Evolutionary conservation across 2,113 vertebrate genomes (phyloP), one percentile per base, ranked within the genome.

Genomic region (Brachirus orientalis): DNA sequence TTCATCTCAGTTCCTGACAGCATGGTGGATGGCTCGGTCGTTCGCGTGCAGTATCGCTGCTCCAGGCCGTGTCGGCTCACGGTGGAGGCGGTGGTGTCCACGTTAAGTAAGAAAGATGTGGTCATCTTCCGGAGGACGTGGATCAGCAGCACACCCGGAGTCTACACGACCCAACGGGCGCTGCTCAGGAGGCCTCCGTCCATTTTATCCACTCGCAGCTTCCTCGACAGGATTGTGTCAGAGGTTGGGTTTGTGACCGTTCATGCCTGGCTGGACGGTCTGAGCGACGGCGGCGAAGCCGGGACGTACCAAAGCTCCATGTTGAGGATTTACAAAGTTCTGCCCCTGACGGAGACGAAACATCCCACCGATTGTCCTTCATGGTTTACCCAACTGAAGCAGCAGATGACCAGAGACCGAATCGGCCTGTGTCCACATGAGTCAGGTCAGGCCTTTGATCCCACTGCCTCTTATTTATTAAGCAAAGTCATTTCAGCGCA

Each of bases 111-210:
- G 76, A 94, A 88, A 46, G 93, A 92, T 77, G 86, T 94, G 8
- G 78, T 92, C 0, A 89, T 96, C 33, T 98, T 96, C 70, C 95
- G 93, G 71, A 96, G 84, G 71, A 91, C 87, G 41, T 98, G 96
- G 96, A 94, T 89, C 70, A 91, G 93, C 1, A 83, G 88, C 62
- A 84, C 86, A 3, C 75, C 85, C 13, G 75, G 79, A 19, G 83
- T 83, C 56, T 83, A 77, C 69, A 90, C 86, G 74, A 94, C 85
- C 10, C 93, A 87, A 45, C 88, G 72, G 14, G 88, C 97, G 14
- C 87, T 7, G 11, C 92, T 98, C 79, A 92, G 84, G 53, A 93
- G 96, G 62, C 95, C 96, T 0, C 92, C 88, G 33, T 92, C 93
- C 35, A 91, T 97, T 91, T 89, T 95, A 55, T 95, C 96, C 84